phyloP scores from a whole-genome alignment of 1,140 invertebrate genomes.

The Heliconius melpomene region DNA sequence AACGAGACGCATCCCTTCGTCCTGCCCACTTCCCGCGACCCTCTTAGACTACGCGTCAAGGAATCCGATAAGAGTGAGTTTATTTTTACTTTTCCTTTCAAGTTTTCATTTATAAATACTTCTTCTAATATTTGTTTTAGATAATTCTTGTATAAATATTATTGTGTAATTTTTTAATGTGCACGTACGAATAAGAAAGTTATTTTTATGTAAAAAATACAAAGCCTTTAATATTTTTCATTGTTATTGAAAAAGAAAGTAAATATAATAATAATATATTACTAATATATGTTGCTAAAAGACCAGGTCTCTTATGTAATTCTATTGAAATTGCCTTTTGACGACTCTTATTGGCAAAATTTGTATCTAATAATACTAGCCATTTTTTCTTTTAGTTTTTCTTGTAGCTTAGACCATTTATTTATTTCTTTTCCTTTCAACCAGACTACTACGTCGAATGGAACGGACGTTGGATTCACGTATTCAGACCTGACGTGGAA shows the following conservation, averaged over 20 bases:
- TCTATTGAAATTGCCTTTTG: too few relatives aligned
- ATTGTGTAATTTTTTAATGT: too few relatives aligned
- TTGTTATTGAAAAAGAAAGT: too few relatives aligned
- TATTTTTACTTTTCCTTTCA: slow-evolving; percentile 13
- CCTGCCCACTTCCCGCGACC: slow-evolving; percentile 86
- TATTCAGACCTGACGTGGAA: slow-evolving; percentile 93
- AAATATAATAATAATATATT: too few relatives aligned
- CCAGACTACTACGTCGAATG: not conserved
- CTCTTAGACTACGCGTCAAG: slow-evolving; percentile 85
- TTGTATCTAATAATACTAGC: not conserved
- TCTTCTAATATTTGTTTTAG: not conserved
- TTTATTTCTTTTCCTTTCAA: not conserved
- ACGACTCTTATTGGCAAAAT: too few relatives aligned
- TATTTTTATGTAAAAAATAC: too few relatives aligned
- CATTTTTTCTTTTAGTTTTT: not conserved
- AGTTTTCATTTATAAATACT: not conserved
- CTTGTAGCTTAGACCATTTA: not conserved
- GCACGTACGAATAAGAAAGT: too few relatives aligned
- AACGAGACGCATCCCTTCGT: slow-evolving; percentile 83
- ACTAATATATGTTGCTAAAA: too few relatives aligned
- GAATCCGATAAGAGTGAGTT: slow-evolving; percentile 88
- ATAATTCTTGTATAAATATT: not conserved
- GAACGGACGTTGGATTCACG: slow-evolving; percentile 81
- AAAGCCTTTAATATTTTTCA: too few relatives aligned
- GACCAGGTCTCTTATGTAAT: too few relatives aligned